phyloP scores from a whole-genome alignment of 2,888 invertebrate species.

The Tiphia femorata region DNA sequence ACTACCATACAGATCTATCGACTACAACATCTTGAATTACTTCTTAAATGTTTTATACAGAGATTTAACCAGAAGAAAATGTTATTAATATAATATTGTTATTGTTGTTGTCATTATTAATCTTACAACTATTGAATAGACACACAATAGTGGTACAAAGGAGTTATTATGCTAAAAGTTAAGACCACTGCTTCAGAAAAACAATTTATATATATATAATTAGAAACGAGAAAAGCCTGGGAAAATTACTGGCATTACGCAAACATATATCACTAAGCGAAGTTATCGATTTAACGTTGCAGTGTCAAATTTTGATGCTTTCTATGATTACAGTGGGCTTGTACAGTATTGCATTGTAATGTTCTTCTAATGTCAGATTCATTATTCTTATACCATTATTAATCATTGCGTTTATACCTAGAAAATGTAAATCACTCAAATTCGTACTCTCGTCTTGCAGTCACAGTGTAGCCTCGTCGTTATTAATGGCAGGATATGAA shows the following conservation, averaged over 20 bases:
- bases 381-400: slow-evolving; percentile 28
- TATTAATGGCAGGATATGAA: slow-evolving; percentile 13
- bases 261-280: too few relatives aligned
- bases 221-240: too few relatives aligned
- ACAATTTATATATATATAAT: slow-evolving; percentile 1
- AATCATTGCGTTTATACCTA: slow-evolving; percentile 32
- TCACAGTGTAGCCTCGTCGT: slow-evolving; percentile 30
- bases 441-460: slow-evolving; percentile 21
- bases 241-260: too few relatives aligned
- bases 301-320: slow-evolving; percentile 6
- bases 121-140: slow-evolving; percentile 55
- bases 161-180: slow-evolving; percentile 30
- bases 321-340: slow-evolving; percentile 16
- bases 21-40: slow-evolving; percentile 44
- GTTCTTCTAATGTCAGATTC: slow-evolving; percentile 34
- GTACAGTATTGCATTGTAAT: slow-evolving; percentile 32
- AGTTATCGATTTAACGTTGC: too few relatives aligned
- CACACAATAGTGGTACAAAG: slow-evolving; percentile 59
- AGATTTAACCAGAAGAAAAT: slow-evolving; percentile 54
- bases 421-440: slow-evolving; percentile 32
- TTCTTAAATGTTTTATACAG: slow-evolving; percentile 45
- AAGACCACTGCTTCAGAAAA: slow-evolving; percentile 11
- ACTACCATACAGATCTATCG: slow-evolving; percentile 42
- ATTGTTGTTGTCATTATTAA: slow-evolving; percentile 50
- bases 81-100: slow-evolving; percentile 42